Base-by-base conservation (phyloP, 2,888 invertebrate species). In the Polietes domitor region DNA sequence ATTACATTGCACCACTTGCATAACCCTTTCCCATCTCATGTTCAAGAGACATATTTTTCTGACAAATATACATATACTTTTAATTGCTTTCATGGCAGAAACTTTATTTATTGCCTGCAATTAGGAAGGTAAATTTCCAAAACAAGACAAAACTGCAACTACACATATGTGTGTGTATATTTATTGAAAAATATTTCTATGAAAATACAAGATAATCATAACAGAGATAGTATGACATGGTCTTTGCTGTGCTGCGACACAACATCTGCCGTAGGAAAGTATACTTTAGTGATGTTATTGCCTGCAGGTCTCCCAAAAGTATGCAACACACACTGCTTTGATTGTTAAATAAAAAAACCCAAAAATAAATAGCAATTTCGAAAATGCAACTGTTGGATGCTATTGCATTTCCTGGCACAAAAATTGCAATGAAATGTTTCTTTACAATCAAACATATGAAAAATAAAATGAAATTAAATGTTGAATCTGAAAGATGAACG, bases 51-150 rank as follows among this genome's bases (percentile, higher is more conserved):
- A 47, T 47, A n/a, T 47, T n/a, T 32, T 4, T 47, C 12, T 47
- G 47, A 47, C 47, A 47, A 47, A 47, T 47, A 15, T 47, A 47
- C 47, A 47, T 47, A 15, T 47, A 47, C 47, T 47, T 47, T 47
- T 47, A 47, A 47, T 47, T 47, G 47, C 47, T 47, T 47, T 47
- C 6, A 47, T 47, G 47, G n/a, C 47, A 47, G 47, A 47, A 47
- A 47, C 47, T 47, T n/a, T 47, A 47, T 47, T 47, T 47, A 47
- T 47, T 47, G 47, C 47, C 47, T 4, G n/a, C 47, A 47, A 47
- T 47, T 47, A 47, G n/a, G 4, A 47, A n/a, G 15, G 15, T 47
- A 47, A 47, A 47, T 47, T 47, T 47, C n/a, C 47, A 15, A 1
- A 47, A n/a, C 2, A n/a, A n/a, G 47, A 47, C 47, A 47, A 12